Conservation (phyloP, 2,888 invertebrate species). For the Parnassius apollo region DNA sequence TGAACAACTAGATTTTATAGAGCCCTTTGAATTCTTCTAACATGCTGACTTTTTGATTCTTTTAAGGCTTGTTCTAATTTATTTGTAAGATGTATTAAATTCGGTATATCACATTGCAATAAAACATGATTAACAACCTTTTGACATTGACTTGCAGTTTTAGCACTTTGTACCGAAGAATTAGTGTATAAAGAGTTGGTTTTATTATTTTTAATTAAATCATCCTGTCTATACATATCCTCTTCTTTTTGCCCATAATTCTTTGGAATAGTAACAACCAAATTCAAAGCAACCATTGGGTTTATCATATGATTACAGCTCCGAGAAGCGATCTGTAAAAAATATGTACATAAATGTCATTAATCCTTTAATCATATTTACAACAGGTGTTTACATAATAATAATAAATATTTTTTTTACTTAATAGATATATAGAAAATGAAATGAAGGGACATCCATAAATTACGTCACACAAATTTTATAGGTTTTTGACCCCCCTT, state of each 20-base stretch:
- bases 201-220: slow-evolving; percentile 28
- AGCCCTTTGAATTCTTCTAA: slow-evolving; percentile 76
- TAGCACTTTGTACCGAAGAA: slow-evolving; percentile 59
- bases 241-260: slow-evolving; percentile 44
- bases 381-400: too few species aligned
- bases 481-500: too few species aligned
- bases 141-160: slow-evolving; percentile 69
- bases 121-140: slow-evolving; percentile 62
- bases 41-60: slow-evolving; percentile 81
- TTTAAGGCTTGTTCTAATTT: slow-evolving; percentile 79
- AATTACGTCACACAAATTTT: too few species aligned
- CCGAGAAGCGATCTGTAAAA: slow-evolving; percentile 61
- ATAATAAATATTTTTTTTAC: too few species aligned
- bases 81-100: slow-evolving; percentile 75
- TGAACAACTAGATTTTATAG: slow-evolving; percentile 39
- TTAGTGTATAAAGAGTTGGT: slow-evolving; percentile 43
- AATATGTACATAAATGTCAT: slow-evolving; percentile 5
- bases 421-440: too few species aligned
- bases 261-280: slow-evolving; percentile 61
- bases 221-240: slow-evolving; percentile 11
- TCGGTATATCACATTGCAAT: slow-evolving; percentile 79
- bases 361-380: too few species aligned
- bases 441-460: too few species aligned
- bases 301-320: slow-evolving; percentile 52
- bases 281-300: slow-evolving; percentile 65